Conservation (phyloP, 2,113 vertebrate genomes). For the Prinia subflava region DNA sequence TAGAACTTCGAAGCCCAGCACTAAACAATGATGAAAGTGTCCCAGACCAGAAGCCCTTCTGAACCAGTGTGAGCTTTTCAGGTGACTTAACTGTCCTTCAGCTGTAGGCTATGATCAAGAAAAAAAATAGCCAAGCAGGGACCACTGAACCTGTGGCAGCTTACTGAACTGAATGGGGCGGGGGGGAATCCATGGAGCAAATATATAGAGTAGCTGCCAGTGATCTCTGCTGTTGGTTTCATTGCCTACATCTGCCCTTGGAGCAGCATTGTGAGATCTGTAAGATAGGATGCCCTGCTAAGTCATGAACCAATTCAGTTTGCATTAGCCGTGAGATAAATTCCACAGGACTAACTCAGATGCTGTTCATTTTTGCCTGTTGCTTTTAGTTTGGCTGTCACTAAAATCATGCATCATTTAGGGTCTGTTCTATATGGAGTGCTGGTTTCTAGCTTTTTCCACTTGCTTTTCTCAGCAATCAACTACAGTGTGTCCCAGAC, state of each 20-base stretch:
- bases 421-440: not conserved
- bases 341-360: not conserved
- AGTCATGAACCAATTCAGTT: not conserved
- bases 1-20: not conserved
- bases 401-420: not conserved
- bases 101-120: not conserved
- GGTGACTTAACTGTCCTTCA: not conserved
- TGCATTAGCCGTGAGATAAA: not conserved
- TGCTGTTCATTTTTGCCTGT: not conserved
- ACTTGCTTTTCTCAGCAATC: slow-evolving; percentile 80
- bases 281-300: not conserved
- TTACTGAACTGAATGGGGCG: not conserved
- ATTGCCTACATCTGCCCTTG: fast-evolving
- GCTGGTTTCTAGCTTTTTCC: not conserved
- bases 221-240: not conserved
- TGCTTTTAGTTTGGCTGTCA: not conserved
- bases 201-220: not conserved
- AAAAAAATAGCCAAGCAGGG: not conserved
- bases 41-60: not conserved
- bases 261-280: not conserved
- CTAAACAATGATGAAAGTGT: not conserved
- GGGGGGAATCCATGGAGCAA: not conserved
- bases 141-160: not conserved
- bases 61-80: not conserved
- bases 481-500: slow-evolving; percentile 87